Percentiles rank a stretch among this genome's conserved stretches.
Conservation (phyloP, 2,797 vertebrate genomes). For the Protonibea diacanthus region DNA sequence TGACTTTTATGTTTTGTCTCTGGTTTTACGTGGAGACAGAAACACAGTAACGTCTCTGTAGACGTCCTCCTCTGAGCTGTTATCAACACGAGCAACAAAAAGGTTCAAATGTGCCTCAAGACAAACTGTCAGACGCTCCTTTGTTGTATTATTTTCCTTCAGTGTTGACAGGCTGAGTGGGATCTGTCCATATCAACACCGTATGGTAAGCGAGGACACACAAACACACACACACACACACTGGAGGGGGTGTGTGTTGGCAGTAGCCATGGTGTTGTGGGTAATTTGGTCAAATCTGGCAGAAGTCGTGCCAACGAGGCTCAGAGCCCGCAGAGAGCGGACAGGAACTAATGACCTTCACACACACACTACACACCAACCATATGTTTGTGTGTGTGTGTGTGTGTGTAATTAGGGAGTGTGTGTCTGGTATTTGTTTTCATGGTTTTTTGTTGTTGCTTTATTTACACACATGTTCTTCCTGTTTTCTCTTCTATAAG, state of each 20-base stretch:
- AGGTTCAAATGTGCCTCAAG: neutral
- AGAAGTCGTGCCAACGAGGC: slow-evolving; percentile 65
- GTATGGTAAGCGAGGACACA: slow-evolving; percentile 45
- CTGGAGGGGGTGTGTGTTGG: slow-evolving; percentile 53
- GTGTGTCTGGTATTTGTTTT: slow-evolving; percentile 13
- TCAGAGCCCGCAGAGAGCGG: slow-evolving; percentile 60
- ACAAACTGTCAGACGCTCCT: neutral
- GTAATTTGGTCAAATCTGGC: slow-evolving; percentile 74
- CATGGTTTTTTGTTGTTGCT: neutral
- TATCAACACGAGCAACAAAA: neutral
- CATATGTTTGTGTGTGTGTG: slow-evolving; percentile 61
- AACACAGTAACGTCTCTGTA: slow-evolving; percentile 5
- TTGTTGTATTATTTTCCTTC: neutral
- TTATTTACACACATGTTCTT: neutral
- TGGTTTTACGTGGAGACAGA: neutral
- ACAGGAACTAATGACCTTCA: slow-evolving; percentile 78
- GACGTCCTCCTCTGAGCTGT: neutral
- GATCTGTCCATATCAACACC: slow-evolving; percentile 16
- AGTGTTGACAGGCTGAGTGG: slow-evolving; percentile 5
- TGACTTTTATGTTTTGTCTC: neutral
- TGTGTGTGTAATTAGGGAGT: neutral
- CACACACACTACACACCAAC: slow-evolving; percentile 50
- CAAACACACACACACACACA: slow-evolving; percentile 6
- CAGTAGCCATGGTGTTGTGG: slow-evolving; percentile 48
- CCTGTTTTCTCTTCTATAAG: neutral